Base-by-base conservation (phyloP, 2,888 invertebrate genomes). In the Ellobium chinense region DNA sequence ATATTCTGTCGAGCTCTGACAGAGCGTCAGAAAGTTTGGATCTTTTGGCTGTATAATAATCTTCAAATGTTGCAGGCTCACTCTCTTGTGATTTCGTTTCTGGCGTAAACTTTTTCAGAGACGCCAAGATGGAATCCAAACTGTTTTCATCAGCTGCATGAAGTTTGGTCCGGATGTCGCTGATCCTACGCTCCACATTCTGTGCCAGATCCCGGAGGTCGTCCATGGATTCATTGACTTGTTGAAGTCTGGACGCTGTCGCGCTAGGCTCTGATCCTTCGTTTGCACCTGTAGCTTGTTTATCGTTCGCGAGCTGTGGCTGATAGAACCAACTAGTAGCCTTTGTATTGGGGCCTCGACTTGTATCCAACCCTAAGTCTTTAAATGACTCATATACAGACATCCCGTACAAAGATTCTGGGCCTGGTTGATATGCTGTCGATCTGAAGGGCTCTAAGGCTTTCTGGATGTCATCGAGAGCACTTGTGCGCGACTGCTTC, bases 1-100 rank as follows among this genome's bases (percentile, higher is more conserved):
- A 91, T 54, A 91, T 89, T 80, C 87, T 86, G 70, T 92, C 91
- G 36, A 92, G 86, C 69, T 91, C 91, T 3, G 85, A 83, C 34
- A 92, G 83, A 12, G 89, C 91, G 73, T 91, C 91, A 66, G 88
- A 84, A 5, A 92, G 85, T 78, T 90, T 90, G 18, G 88, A 85
- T 70, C 85, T 88, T 78, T 87, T 89, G 46, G 78, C 83, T 34
- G 80, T 83, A 56, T 86, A 87, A 21, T 86, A 84, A 78, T 90
- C 90, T 66, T 85, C 84, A 65, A 85, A 85, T 37, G 84, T 83
- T 37, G 84, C 82, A 27, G 85, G 82, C 63, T 84, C 86, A 2
- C 86, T 69, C 63, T 87, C 87, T 54, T 84, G 86, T 58, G 85
- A 86, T 36, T 86, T 87, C 12, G 86, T 83, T 46, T 86, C 83